Evolutionary conservation across 2,113 vertebrate species (phyloP).

Genomic region (Hucho hucho): DNA sequence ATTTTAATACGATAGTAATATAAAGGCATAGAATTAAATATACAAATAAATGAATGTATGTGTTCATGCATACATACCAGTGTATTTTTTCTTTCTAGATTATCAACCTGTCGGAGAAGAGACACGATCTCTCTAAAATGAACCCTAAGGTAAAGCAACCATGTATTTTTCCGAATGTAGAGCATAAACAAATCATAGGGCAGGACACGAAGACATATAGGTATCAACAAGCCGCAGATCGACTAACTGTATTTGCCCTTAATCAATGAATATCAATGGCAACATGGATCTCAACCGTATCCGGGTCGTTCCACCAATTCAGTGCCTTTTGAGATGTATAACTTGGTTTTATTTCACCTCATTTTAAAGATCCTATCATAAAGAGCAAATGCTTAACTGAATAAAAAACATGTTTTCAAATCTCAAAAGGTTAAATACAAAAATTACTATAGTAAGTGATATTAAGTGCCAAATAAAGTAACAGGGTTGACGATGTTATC

Average conservation of each 20-base stretch:
- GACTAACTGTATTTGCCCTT: background rate
- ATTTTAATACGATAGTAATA: background rate
- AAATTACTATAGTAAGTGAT: no score
- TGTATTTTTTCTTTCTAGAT: constrained; percentile 73
- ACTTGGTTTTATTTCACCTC: no score
- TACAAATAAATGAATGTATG: background rate
- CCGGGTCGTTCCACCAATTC: no score
- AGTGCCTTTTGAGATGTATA: no score
- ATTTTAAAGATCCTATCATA: no score
- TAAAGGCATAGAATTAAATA: background rate
- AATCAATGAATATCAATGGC: constrained; percentile 3
- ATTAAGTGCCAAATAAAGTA: no score
- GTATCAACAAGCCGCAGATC: background rate
- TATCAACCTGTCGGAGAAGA: constrained; percentile 92
- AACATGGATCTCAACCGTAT: background rate
- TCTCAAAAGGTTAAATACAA: no score
- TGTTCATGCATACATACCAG: background rate
- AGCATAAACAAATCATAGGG: background rate
- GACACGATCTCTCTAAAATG: constrained; percentile 87
- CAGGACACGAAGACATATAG: background rate
- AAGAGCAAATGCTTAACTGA: no score
- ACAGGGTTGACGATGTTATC: no score
- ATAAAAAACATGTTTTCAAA: no score
- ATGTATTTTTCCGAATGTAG: background rate
- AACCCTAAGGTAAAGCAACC: constrained; percentile 85